A percentile compares a stretch with the other conserved stretches of the same genome.
These are phyloP conservation scores for Drosophila picticornis DNA, from an alignment of 2,888 invertebrate genomes.

Conservation along the genomic window DNA sequence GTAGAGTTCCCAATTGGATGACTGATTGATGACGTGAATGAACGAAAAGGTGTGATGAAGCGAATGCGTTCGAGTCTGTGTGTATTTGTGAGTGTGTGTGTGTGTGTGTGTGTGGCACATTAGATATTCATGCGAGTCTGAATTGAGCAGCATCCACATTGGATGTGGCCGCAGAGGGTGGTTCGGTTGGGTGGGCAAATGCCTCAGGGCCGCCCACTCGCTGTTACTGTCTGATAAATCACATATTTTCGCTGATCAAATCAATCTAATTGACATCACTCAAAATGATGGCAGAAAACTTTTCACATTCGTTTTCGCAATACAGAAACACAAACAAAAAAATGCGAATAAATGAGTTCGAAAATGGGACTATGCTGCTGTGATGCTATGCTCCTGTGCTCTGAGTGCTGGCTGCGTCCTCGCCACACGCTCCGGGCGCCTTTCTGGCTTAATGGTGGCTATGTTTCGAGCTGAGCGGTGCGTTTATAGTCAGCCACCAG, in stretches of 20 bases:
- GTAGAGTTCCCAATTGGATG: conserved; percentile 67
- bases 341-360: conserved; percentile 79
- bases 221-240: conserved; percentile 83
- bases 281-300: conserved; percentile 84
- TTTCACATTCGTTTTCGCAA: conserved; percentile 73
- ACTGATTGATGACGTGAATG: conserved; percentile 79
- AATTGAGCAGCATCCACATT: conserved; percentile 32
- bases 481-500: conserved; percentile 45
- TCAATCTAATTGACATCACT: conserved; percentile 85
- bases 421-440: conserved; percentile 39
- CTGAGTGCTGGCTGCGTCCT: background rate
- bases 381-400: background rate
- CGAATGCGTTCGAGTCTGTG: conserved; percentile 45
- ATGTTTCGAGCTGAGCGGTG: conserved; percentile 59
- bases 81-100: background rate
- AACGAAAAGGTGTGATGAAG: conserved; percentile 60
- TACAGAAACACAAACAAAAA: conserved; percentile 25
- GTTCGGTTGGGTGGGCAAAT: conserved; percentile 22
- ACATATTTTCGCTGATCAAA: conserved; percentile 85
- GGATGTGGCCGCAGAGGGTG: background rate
- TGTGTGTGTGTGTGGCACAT: conserved; percentile 51
- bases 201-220: conserved; percentile 69
- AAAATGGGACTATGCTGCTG: conserved; percentile 54
- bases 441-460: conserved; percentile 77
- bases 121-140: conserved; percentile 79